phyloP scores from a whole-genome alignment of 2,888 invertebrate species.

The Apodemia hepburni region DNA sequence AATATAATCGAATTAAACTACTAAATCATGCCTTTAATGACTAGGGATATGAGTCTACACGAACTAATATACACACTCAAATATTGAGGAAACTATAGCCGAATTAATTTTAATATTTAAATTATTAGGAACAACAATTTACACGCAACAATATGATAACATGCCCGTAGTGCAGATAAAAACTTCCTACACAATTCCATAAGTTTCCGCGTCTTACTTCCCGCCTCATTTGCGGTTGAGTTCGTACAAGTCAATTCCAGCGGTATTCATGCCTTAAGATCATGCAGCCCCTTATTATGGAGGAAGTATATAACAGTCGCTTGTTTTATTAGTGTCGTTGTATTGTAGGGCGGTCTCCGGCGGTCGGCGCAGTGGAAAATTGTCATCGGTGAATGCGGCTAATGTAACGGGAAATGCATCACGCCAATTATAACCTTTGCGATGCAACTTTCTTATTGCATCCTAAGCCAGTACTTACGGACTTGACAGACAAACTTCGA shows the following conservation, averaged over 20 bases:
- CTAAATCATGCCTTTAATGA: no score
- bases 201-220: conserved; percentile 8
- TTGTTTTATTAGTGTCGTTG: conserved; percentile 57
- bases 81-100: no score
- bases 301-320: conserved; percentile 45
- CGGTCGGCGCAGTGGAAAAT: conserved; percentile 42
- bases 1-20: no score
- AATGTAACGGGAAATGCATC: conserved; percentile 57
- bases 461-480: conserved; percentile 18
- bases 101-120: no score
- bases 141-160: no score
- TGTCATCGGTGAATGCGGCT: conserved; percentile 56
- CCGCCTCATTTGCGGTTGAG: conserved; percentile 25
- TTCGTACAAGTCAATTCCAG: conserved; percentile 33
- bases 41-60: no score
- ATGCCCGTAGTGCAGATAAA: no score
- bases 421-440: conserved; percentile 59
- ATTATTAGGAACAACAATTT: no score
- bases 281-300: conserved; percentile 53
- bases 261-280: conserved; percentile 41
- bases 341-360: conserved; percentile 48
- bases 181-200: conserved; percentile 5
- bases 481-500: neutral
- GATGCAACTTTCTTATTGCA: conserved; percentile 29
- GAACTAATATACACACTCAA: no score